A percentile compares a stretch with the other conserved stretches of the same genome.
These are phyloP conservation scores for Colostygia pectinataria DNA, from an alignment of 2,888 invertebrate genomes.

Conservation along the genomic window DNA sequence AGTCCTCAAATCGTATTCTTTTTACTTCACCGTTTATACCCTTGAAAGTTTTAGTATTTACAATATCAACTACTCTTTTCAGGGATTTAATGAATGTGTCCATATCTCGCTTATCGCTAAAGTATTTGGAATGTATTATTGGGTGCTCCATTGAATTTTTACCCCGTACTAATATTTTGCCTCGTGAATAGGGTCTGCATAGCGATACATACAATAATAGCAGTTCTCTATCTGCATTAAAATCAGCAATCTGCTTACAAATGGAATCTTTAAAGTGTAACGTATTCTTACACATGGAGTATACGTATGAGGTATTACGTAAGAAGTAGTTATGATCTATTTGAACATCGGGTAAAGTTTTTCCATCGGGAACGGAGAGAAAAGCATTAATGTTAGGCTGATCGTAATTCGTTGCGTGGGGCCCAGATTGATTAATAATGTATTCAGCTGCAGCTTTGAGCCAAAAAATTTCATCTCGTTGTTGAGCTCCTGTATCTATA, in stretches of 20 bases:
- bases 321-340: constrained; percentile 74
- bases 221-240: constrained; percentile 64
- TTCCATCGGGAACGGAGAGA: constrained; percentile 56
- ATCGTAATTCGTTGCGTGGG: constrained; percentile 66
- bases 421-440: constrained; percentile 66
- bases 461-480: constrained; percentile 59
- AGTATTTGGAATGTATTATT: constrained; percentile 67
- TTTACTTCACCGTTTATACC: constrained; percentile 56
- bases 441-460: constrained; percentile 64
- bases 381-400: constrained; percentile 75
- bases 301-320: constrained; percentile 62
- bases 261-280: constrained; percentile 61
- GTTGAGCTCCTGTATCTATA: constrained; percentile 57
- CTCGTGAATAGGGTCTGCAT: constrained; percentile 66
- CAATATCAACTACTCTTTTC: constrained; percentile 59
- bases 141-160: constrained; percentile 58
- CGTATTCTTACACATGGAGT: constrained; percentile 55
- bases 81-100: constrained; percentile 56
- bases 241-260: constrained; percentile 61
- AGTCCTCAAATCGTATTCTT: constrained; percentile 59
- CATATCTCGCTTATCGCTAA: constrained; percentile 64
- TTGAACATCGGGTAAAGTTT: constrained; percentile 66
- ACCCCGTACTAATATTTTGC: constrained; percentile 58
- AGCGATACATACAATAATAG: constrained; percentile 66
- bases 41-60: constrained; percentile 60